Evolutionary conservation across 2,888 invertebrate species (phyloP), one percentile per base, ranked within the genome.

Genomic region (Hydropsyche betteni): DNA sequence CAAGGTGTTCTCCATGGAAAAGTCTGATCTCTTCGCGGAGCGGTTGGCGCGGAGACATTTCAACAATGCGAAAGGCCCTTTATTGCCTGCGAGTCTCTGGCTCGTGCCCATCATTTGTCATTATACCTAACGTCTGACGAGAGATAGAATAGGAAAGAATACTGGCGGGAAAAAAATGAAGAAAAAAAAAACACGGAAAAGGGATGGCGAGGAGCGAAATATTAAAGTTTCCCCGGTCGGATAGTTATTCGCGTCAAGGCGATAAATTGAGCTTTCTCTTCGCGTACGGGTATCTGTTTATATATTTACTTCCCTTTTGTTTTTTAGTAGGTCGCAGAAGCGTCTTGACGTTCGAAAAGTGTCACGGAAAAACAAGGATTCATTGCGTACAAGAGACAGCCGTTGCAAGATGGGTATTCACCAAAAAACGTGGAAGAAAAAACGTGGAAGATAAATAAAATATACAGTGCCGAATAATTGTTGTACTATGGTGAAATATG

Each of bases 101-200:
- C 44, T 70, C 70, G 52, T 53, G 70, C 70, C 70, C 52, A 70
- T 70, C 70, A 70, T 70, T 70, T 70, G 70, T 70, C 53, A 70
- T 70, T 70, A 70, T 70, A 16, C 44, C 44, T 10, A 44, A 10
- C 33, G 70, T 7, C 70, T 70, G 53, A 70, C 70, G 34, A 24
- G 36, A 51, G 16, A 16, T n/a, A 7, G 69, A 69, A 12, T 33
- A 64, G 8, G 33, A 55, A 34, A 64, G 44, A 44, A 44, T 10
- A 44, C 44, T 44, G 44, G 44, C 4, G 44, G 7, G 44, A 10
- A 8, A 44, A 44, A 10, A 44, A 44, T 44, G 44, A 10, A 10
- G 44, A 44, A 44, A 44, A 44, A n/a, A 44, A 44, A 44, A 44
- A 8, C 7, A 10, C 4, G 44, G 24, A 44, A 44, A 6, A 6